Base-by-base conservation (phyloP, 2,113 vertebrate genomes). In the Tragelaphus imberbis region DNA sequence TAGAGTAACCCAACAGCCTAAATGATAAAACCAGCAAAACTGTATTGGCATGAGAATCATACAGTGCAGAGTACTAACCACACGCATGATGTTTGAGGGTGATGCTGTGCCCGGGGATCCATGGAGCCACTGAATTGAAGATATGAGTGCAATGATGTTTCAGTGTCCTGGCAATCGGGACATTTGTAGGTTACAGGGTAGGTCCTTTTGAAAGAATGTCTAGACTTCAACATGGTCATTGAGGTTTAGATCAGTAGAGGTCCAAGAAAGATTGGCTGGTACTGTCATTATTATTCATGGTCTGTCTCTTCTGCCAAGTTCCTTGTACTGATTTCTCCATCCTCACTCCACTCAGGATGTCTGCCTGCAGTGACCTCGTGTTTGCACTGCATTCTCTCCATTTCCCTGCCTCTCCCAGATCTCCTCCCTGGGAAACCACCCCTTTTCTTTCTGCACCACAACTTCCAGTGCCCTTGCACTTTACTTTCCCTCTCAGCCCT, bases 71-170 rank as follows among this genome's bases (percentile, higher is more conserved):
- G 6, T 49, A 33, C 30, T 49, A 47, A 12, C 21, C 59, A 33
- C 49, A 49, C 2, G 17, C 19, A 17, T 79, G 61, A 25, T 40
- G 36, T 82, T 40, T 36, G 36, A 63, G 36, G 49, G 15, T 13
- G 17, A 44, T 5, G 10, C 61, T 40, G 7, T n/a, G 16, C 53
- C 23, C 12, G 33, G 44, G 44, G 36, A 95, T 9, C n/a, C 56
- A 27, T 0, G 3, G 80, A n/a, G n/a, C 6, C 17, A 44, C 5
- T 23, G 88, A 27, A 15, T 0, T 11, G 53, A 85, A 55, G 27
- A 1, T 3, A 1, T 6, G 6, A 19, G 11, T 55, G 9, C 36
- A 10, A 0, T 30, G 1, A 4, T 56, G 7, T 7, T n/a, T 55
- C 2, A 1, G 3, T 33, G 27, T 40, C 56, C 16, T 65, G 49